Conservation (phyloP, 2,888 invertebrate species). For the Cephus runcator region DNA sequence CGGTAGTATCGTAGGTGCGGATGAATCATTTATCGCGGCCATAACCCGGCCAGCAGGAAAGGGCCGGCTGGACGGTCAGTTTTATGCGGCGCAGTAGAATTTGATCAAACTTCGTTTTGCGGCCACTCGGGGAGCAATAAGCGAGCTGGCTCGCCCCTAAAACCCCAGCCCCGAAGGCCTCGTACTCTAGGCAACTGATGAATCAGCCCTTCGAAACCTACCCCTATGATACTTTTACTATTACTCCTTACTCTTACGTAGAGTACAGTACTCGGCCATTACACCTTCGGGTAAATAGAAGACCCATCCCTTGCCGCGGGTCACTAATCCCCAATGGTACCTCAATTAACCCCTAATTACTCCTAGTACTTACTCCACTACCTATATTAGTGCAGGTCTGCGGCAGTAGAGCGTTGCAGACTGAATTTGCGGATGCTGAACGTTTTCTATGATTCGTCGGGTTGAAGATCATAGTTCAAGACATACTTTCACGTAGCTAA, state of each 20-base stretch:
- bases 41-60: constrained; percentile 49
- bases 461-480: background rate
- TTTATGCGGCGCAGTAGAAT: constrained; percentile 65
- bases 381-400: background rate
- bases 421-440: background rate
- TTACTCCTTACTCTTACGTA: constrained; percentile 2
- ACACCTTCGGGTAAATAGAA: background rate
- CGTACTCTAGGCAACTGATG: constrained; percentile 44
- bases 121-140: constrained; percentile 66
- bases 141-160: constrained; percentile 45
- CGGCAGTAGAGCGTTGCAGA: background rate
- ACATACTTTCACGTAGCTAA: background rate
- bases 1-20: constrained; percentile 46
- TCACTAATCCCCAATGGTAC: constrained; percentile 11
- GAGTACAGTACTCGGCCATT: background rate
- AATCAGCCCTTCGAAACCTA: constrained; percentile 36
- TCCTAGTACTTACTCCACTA: background rate
- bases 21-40: constrained; percentile 65
- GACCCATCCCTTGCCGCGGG: background rate
- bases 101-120: constrained; percentile 67
- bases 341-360: constrained; percentile 17
- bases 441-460: background rate
- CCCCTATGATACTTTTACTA: background rate
- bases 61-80: constrained; percentile 55
- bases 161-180: constrained; percentile 47